Percentiles rank a stretch among this genome's conserved stretches.
phyloP scores from a whole-genome alignment of 2,797 vertebrate genomes.

The Sebastes matsubarae region DNA sequence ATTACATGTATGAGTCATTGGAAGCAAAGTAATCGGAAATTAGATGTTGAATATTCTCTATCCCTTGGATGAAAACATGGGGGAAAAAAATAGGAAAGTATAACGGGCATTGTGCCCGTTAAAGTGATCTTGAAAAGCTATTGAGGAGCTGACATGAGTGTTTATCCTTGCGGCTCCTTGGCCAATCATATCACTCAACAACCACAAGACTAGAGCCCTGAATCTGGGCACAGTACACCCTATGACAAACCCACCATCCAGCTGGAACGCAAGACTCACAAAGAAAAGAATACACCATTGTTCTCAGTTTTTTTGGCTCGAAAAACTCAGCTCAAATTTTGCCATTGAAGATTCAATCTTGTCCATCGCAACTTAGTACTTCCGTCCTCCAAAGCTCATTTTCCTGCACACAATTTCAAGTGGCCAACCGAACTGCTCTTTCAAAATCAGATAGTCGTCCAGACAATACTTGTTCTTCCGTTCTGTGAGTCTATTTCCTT shows the following conservation, averaged over 20 bases:
- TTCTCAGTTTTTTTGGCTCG: not conserved
- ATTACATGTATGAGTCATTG: not conserved
- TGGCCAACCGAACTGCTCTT: not conserved
- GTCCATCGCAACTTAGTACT: not conserved
- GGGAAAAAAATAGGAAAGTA: not conserved
- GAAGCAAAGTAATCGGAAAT: not conserved
- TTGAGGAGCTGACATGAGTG: conserved; percentile 18
- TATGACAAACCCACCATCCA: conserved; percentile 18
- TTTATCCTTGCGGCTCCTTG: conserved; percentile 37
- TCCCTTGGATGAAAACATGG: not conserved
- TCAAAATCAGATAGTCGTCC: not conserved
- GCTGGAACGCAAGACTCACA: conserved; percentile 1
- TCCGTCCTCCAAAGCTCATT: not conserved
- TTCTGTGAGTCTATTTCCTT: not conserved
- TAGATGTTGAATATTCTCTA: not conserved
- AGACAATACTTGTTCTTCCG: not conserved
- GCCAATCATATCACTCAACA: conserved; percentile 47
- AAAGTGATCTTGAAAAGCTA: conserved; percentile 43
- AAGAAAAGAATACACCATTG: not conserved
- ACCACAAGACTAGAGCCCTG: conserved; percentile 17
- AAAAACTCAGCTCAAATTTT: not conserved
- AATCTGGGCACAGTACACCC: conserved; percentile 15
- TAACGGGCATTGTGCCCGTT: conserved; percentile 6
- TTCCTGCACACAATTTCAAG: not conserved
- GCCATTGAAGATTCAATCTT: not conserved